These are phyloP conservation scores for Gambusia yucatana DNA, from an alignment of 2,797 vertebrate species.

Conservation along the genomic window DNA sequence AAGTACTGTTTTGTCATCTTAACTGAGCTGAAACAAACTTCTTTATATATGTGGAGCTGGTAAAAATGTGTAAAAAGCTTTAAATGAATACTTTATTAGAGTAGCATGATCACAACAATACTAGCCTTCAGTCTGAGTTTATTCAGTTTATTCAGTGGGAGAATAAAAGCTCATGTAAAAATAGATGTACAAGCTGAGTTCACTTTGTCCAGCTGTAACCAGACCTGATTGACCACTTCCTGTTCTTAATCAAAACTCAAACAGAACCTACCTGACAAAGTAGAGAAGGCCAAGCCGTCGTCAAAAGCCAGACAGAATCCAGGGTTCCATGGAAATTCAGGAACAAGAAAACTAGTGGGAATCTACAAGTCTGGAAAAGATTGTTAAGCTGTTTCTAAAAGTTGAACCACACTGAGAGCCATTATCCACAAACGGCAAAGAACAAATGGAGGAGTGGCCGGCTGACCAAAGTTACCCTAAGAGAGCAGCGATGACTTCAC, in stretches of 20 bases:
- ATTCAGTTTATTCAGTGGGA: neutral
- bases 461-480: neutral
- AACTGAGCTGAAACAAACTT: neutral
- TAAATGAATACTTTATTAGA: neutral
- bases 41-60: neutral
- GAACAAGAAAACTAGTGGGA: neutral
- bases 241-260: neutral
- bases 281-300: neutral
- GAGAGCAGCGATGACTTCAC: neutral
- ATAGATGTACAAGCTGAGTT: neutral
- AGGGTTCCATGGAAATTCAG: neutral
- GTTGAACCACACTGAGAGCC: no score
- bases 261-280: neutral
- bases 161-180: neutral
- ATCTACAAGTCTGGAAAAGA: no score
- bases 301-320: neutral
- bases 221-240: neutral
- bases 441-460: neutral
- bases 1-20: neutral
- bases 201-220: neutral
- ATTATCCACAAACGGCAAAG: neutral
- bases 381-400: no score
- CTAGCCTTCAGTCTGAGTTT: neutral
- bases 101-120: neutral
- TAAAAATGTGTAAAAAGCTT: neutral